These are phyloP conservation scores for Eupithecia tripunctaria DNA, from an alignment of 2,888 invertebrate species.

Conservation along the genomic window DNA sequence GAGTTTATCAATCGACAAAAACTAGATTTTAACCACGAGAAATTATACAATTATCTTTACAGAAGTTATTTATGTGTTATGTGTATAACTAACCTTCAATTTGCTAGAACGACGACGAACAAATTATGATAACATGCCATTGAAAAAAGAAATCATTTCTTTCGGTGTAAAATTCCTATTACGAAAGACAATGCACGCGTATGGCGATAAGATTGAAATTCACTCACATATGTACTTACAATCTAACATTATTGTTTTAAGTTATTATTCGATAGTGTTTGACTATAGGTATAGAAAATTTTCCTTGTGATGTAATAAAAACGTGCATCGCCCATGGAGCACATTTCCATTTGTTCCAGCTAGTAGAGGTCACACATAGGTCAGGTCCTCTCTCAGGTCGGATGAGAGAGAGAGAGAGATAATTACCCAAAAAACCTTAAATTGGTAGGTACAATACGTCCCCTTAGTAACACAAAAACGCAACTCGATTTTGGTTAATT, in stretches of 20 bases:
- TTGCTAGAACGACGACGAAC: not conserved
- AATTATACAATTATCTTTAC: no score
- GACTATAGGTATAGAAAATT: not conserved
- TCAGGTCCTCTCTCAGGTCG: no score
- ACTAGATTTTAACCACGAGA: no score
- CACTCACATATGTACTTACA: constrained; percentile 6
- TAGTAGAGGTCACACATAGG: not conserved
- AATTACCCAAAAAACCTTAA: no score
- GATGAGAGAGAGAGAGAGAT: no score
- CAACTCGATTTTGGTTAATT: no score
- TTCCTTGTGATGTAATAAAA: not conserved
- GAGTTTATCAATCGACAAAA: no score
- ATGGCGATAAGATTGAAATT: constrained; percentile 50
- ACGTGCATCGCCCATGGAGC: not conserved
- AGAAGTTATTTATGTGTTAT: not conserved
- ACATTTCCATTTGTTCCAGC: not conserved
- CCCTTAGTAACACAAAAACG: no score
- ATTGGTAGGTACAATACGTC: no score
- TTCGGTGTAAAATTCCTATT: constrained; percentile 67
- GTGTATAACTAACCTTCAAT: not conserved
- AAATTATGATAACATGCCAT: constrained; percentile 8
- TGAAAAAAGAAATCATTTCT: constrained; percentile 4
- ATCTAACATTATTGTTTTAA: constrained; percentile 5
- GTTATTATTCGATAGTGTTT: not conserved
- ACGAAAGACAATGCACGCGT: constrained; percentile 61